Evolutionary conservation across 2,888 invertebrate genomes (phyloP).

Genomic region (Ctenicera cuprea): DNA sequence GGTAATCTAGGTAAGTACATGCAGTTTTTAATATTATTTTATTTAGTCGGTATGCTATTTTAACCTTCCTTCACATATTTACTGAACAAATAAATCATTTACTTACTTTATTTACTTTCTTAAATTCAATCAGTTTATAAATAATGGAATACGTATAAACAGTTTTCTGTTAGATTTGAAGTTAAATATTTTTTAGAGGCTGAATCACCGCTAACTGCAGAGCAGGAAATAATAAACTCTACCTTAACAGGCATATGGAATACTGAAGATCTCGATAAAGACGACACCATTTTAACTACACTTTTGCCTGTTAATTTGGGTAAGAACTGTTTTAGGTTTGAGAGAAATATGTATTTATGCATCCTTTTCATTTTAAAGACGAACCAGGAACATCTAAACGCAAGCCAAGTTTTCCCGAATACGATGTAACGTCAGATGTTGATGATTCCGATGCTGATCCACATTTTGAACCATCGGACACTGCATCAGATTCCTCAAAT

Average conservation of each 20-base stretch:
- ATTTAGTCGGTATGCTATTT: too few species aligned
- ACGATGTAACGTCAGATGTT: not conserved
- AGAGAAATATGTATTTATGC: not conserved
- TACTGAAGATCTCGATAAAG: not conserved
- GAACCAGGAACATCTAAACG: not conserved
- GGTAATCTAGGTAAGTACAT: too few species aligned
- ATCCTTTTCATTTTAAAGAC: not conserved
- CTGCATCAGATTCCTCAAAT: not conserved
- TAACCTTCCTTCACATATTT: too few species aligned
- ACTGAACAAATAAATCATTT: too few species aligned
- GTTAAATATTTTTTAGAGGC: not conserved
- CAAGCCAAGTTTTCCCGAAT: not conserved
- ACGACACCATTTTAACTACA: constrained; percentile 4
- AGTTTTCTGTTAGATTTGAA: not conserved
- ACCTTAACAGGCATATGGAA: not conserved
- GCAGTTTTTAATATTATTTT: too few species aligned
- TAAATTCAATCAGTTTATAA: too few species aligned
- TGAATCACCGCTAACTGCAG: constrained; percentile 1
- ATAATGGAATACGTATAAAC: not conserved
- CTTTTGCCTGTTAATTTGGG: not conserved
- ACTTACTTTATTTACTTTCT: too few species aligned
- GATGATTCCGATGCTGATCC: constrained; percentile 1
- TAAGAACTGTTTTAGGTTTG: not conserved
- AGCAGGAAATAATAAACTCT: not conserved
- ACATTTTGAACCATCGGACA: constrained; percentile 5